phyloP scores from a whole-genome alignment of 2,888 invertebrate genomes.

The Torymus texanus region DNA sequence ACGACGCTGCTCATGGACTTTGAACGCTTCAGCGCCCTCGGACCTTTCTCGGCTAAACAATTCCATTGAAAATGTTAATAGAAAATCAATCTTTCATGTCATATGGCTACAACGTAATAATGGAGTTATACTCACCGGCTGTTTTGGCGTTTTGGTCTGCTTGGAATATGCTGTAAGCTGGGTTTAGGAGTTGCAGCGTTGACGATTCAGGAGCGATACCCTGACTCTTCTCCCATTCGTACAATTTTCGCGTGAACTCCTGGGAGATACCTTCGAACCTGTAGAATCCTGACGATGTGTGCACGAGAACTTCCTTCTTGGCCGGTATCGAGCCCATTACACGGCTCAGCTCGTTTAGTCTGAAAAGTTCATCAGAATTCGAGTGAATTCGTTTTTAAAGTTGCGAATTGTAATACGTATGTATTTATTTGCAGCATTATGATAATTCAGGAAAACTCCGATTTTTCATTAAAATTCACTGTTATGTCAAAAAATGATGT shows the following conservation, averaged over 20 bases:
- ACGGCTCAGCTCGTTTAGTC: slow-evolving; percentile 61
- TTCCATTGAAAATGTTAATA: not conserved
- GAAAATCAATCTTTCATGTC: not conserved
- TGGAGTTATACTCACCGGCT: slow-evolving; percentile 29
- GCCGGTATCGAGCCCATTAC: slow-evolving; percentile 78
- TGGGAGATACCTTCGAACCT: slow-evolving; percentile 91
- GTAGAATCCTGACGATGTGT: slow-evolving; percentile 88
- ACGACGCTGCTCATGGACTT: slow-evolving; percentile 87
- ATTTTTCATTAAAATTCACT: too few relatives aligned
- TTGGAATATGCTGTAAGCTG: slow-evolving; percentile 62
- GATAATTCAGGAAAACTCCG: too few relatives aligned
- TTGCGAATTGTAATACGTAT: too few relatives aligned
- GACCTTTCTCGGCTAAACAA: slow-evolving; percentile 42
- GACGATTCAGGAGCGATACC: slow-evolving; percentile 91
- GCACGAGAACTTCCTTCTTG: slow-evolving; percentile 84
- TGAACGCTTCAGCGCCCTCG: slow-evolving; percentile 79
- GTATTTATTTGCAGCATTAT: too few relatives aligned
- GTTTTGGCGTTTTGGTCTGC: slow-evolving; percentile 9
- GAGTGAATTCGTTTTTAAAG: too few relatives aligned
- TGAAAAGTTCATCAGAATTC: slow-evolving; percentile 1
- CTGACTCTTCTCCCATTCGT: slow-evolving; percentile 93
- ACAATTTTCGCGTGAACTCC: slow-evolving; percentile 91
- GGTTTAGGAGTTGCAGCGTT: slow-evolving; percentile 86
- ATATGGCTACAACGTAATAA: not conserved
- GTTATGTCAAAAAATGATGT: too few relatives aligned